Evolutionary conservation across 2,113 vertebrate species (phyloP), one percentile per base, ranked within the genome.

Genomic region (Thunnus thynnus): DNA sequence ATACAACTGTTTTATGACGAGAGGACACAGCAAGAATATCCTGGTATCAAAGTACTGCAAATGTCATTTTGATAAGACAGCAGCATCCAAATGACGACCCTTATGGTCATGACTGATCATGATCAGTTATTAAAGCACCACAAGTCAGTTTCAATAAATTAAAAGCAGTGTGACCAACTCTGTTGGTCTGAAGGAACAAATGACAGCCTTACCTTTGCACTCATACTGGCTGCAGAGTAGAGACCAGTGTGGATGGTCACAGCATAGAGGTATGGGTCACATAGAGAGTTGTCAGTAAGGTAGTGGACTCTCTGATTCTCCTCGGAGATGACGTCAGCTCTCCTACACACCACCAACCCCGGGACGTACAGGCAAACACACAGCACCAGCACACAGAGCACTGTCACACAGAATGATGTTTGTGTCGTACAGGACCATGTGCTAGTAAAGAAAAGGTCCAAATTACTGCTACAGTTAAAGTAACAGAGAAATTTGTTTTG

Each of bases 161-260:
- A 8, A 36, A 8, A 41, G 7, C 6, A 41, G 36, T 41, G 36
- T 41, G 36, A 41, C 9, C 36, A 41, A 41, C 36, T 9, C 6
- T 9, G 8, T 8, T 17, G 22, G 13, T 12, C 41, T 18, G 25
- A 44, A 61, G 3, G 2, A 52, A 69, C 16, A 56, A n/a, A 46
- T n/a, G 27, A 46, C 14, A 5, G 5, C 5, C 17, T 48, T 83
- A 96, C 97, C 95, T 95, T 96, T 27, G 96, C 94, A 10, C 92
- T 95, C 80, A 96, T 91, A 11, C 3, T 60, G 51, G 93, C 78
- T 0, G 93, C 93, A 16, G 96, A 92, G 72, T 94, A 90, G 76
- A 95, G 92, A 46, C 96, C 95, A 0, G 96, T 96, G 91, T 96
- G 92, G n/a, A 96, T 48, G 1, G 95, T 94, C 0, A 97, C 88